Evolutionary conservation across 2,888 invertebrate genomes (phyloP), one percentile per base, ranked within the genome.

Genomic region (Lampropteryx suffumata): DNA sequence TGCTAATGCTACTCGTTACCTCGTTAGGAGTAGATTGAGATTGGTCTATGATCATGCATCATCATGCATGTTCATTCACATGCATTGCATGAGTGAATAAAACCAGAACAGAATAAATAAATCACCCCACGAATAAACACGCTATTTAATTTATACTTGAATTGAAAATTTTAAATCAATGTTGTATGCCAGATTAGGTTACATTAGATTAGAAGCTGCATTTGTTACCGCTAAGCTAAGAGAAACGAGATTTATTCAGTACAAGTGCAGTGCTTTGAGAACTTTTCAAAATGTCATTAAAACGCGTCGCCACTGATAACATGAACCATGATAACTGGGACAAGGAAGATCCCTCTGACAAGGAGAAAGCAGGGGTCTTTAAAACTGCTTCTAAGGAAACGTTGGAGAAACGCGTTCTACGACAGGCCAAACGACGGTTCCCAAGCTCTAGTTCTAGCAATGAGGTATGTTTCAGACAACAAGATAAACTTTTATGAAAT

Each of bases 311-410:
- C 21, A 92, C 94, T 3, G 91, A 91, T 13, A 94, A 96, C 49
- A 81, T 97, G 58, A 96, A 95, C 81, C 95, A 95, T 68, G 94
- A 95, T 8, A 97, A 97, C 76, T 97, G 97, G 97, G 94, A 97
- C 73, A 85, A 93, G 52, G 96, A 96, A 46, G 95, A 95, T 1
- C 93, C 93, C 40, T 62, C 92, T 41, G 82, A 80, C 39, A 71
- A 74, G 14, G 96, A 96, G 73, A 94, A 96, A 65, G 92, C 93
- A 60, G 97, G 97, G 6, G 91, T 89, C 27, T 97, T 96, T 76
- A 87, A 90, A 63, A 79, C 84, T 64, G 93, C 94, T 10, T 55
- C 92, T 0, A 92, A 93, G 28, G 94, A 95, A 36, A 91, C 94
- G 53, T 75, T 98, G 13, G 93, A 95, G 69, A 92, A 92, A 65